phyloP scores from a whole-genome alignment of 2,888 invertebrate genomes.

The Xestobium rufovillosum region DNA sequence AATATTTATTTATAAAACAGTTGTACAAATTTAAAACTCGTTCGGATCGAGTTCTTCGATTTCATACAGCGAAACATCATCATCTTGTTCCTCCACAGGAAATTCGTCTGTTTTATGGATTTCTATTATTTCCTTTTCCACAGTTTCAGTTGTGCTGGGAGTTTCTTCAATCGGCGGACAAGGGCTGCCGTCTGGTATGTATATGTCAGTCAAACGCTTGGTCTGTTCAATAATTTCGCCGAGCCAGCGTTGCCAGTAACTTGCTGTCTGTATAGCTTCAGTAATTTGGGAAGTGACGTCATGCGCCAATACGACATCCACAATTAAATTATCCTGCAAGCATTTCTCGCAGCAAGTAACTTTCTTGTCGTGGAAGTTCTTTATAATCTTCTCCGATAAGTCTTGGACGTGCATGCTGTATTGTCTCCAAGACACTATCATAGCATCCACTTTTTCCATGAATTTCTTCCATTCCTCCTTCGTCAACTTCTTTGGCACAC shows the following conservation, averaged over 20 bases:
- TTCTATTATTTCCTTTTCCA: too few species aligned
- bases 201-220: conserved; percentile 24
- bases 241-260: conserved; percentile 36
- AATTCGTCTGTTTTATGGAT: too few species aligned
- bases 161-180: too few species aligned
- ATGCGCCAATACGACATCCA: conserved; percentile 34
- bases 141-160: too few species aligned
- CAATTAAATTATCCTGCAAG: conserved; percentile 35
- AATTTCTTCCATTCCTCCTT: conserved; percentile 35
- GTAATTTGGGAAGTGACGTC: conserved; percentile 35
- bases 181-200: too few species aligned
- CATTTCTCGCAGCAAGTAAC: conserved; percentile 38
- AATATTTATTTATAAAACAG: too few species aligned
- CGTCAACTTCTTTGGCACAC: conserved; percentile 27
- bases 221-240: conserved; percentile 34
- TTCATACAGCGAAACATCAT: too few species aligned
- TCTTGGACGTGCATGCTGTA: conserved; percentile 37
- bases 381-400: conserved; percentile 34
- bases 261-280: conserved; percentile 36
- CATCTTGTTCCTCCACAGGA: too few species aligned
- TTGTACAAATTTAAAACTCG: too few species aligned
- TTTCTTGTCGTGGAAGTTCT: conserved; percentile 33
- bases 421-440: conserved; percentile 33
- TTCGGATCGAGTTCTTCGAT: too few species aligned
- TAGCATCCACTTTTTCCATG: conserved; percentile 31